These are phyloP conservation scores for Apis laboriosa DNA, from an alignment of 1,140 invertebrate genomes.

Conservation along the genomic window DNA sequence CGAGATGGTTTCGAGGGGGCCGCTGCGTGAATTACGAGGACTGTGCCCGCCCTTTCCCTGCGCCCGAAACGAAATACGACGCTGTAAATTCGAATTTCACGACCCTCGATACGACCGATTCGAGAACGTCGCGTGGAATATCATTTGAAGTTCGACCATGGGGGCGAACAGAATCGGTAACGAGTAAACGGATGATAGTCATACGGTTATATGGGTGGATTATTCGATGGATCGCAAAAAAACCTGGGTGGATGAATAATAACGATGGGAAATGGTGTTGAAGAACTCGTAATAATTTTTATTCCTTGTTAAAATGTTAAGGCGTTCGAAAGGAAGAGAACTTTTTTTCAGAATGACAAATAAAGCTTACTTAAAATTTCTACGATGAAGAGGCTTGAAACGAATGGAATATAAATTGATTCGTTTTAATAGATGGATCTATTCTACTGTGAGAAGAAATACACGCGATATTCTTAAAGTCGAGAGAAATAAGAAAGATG, in stretches of 20 bases:
- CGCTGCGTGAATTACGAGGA: conserved; percentile 22
- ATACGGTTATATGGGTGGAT: not conserved
- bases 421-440: too few relatives aligned
- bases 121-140: conserved; percentile 7
- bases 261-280: too few relatives aligned
- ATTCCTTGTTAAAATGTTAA: too few relatives aligned
- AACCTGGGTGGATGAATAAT: not conserved
- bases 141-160: not conserved
- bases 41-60: conserved; percentile 20
- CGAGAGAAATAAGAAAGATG: not conserved
- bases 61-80: conserved; percentile 35
- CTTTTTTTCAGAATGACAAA: too few relatives aligned
- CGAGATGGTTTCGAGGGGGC: not conserved
- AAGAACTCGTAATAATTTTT: too few relatives aligned
- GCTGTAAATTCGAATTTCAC: conserved; percentile 39
- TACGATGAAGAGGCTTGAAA: too few relatives aligned
- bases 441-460: too few relatives aligned
- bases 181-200: not conserved
- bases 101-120: not conserved
- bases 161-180: not conserved
- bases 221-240: not conserved
- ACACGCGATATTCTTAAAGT: not conserved
- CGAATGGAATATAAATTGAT: too few relatives aligned
- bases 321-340: too few relatives aligned
- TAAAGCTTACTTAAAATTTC: too few relatives aligned